Conservation (phyloP, 2,113 vertebrate species). For the Etheostoma cragini region DNA sequence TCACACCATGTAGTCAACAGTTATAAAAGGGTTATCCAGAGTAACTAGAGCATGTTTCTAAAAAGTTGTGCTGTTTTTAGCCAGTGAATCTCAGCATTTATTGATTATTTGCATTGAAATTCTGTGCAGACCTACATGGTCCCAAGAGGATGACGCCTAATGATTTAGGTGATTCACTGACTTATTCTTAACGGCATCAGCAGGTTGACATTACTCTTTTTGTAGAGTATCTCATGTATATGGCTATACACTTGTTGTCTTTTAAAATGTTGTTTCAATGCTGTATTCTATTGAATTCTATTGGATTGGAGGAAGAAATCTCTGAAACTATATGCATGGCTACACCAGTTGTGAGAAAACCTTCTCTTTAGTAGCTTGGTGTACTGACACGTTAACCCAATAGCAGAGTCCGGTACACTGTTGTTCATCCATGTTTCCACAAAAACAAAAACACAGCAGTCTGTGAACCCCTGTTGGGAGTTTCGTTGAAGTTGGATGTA, state of each 20-base stretch:
- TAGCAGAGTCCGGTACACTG: no score
- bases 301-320: background rate
- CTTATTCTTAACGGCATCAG: no score
- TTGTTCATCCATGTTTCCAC: no score
- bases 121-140: background rate
- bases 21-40: background rate
- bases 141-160: background rate
- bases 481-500: no score
- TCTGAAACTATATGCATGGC: background rate
- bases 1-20: background rate
- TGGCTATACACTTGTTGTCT: background rate
- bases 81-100: background rate
- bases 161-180: background rate
- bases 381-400: slow-evolving; percentile 6
- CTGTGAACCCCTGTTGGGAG: no score
- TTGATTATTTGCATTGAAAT: background rate
- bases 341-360: background rate
- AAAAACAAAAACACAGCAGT: no score
- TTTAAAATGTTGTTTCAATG: background rate
- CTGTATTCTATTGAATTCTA: background rate
- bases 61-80: background rate
- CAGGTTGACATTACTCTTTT: no score
- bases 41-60: background rate
- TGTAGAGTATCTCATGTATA: no score
- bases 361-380: background rate